These are phyloP conservation scores for Channallabes apus DNA, from an alignment of 2,797 vertebrate species.

Conservation along the genomic window DNA sequence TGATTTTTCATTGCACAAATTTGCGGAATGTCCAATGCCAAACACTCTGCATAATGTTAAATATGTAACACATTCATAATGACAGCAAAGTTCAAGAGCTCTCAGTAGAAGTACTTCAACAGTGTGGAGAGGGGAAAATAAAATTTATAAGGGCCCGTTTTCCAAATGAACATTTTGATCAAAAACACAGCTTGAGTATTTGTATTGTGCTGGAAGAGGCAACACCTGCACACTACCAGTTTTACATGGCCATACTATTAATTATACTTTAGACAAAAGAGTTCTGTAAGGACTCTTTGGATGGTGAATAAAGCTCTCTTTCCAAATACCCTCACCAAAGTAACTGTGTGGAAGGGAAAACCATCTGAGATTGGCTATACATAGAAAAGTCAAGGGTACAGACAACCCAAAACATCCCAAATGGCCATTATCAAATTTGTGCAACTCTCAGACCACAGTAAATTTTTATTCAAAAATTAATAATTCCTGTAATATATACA, in stretches of 20 bases:
- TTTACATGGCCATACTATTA: not conserved
- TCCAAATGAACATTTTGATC: slow-evolving; percentile 12
- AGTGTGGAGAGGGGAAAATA: slow-evolving; percentile 45
- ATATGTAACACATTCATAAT: slow-evolving; percentile 59
- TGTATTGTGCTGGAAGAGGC: not conserved
- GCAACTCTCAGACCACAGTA: not conserved
- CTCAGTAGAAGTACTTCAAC: slow-evolving; percentile 62
- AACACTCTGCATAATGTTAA: slow-evolving; percentile 62
- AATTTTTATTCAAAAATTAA: no score
- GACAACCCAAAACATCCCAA: not conserved
- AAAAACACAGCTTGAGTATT: slow-evolving; percentile 16
- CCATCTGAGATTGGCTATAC: not conserved
- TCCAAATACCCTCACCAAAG: not conserved
- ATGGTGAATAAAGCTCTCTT: not conserved
- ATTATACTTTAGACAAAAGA: not conserved
- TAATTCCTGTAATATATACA: no score
- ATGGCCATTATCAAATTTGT: not conserved
- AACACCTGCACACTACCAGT: not conserved
- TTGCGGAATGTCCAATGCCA: slow-evolving; percentile 58
- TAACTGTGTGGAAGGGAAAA: not conserved
- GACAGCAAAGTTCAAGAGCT: slow-evolving; percentile 66
- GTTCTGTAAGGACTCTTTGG: not conserved
- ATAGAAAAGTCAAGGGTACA: not conserved
- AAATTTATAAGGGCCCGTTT: slow-evolving; percentile 48
- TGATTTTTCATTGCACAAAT: slow-evolving; percentile 66